Conservation (phyloP, 2,888 invertebrate species). For the Megastigmus dorsalis region DNA sequence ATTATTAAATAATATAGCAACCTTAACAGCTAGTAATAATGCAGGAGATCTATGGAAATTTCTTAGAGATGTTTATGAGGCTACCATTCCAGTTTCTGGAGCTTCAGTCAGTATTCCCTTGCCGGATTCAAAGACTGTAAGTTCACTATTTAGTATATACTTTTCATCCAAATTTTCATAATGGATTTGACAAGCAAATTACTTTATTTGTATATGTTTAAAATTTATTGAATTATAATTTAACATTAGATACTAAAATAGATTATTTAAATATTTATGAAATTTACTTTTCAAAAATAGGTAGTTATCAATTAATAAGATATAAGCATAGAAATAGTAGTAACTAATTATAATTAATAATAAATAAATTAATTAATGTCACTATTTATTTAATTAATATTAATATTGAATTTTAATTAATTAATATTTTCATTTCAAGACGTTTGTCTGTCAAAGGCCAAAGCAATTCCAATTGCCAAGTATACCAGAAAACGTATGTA, state of each 20-base stretch:
- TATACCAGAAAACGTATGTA: conserved; percentile 95
- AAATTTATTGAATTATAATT: neutral
- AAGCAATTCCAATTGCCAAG: conserved; percentile 90
- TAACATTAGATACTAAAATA: neutral
- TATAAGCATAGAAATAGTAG: no score
- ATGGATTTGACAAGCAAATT: no score
- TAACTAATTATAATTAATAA: neutral
- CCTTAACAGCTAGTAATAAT: conserved; percentile 80
- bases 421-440: conserved; percentile 75
- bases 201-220: neutral
- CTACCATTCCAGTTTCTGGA: conserved; percentile 83
- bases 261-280: neutral
- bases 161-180: no score
- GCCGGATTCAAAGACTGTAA: conserved; percentile 76
- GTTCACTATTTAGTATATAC: conserved; percentile 59
- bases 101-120: conserved; percentile 79
- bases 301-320: neutral
- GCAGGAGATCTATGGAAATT: conserved; percentile 79
- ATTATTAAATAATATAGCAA: conserved; percentile 88
- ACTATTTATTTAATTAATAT: neutral
- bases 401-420: neutral
- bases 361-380: neutral
- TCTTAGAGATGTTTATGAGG: conserved; percentile 81
- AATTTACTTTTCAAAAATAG: neutral
- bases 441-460: conserved; percentile 87